These are phyloP conservation scores for Diadegma fenestrale DNA, from an alignment of 2,888 invertebrate genomes.

Conservation along the genomic window DNA sequence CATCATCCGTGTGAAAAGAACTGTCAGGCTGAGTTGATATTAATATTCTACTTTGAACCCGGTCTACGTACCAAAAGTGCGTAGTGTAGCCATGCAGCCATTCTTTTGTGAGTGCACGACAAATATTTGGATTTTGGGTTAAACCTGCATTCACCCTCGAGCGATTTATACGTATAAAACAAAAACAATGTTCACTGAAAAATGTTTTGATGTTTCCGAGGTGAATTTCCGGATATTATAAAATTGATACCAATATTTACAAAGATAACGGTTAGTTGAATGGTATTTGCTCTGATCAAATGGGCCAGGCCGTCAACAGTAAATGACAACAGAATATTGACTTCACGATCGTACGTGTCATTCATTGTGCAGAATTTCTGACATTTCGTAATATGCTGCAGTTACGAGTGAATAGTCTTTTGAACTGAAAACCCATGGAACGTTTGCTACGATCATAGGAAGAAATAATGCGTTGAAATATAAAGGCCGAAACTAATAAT, in stretches of 20 bases:
- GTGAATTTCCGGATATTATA: not conserved
- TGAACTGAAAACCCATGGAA: not conserved
- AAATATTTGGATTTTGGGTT: constrained; percentile 51
- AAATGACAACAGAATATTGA: not conserved
- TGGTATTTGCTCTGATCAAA: not conserved
- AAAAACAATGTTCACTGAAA: not conserved
- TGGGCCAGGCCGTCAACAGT: not conserved
- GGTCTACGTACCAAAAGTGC: constrained; percentile 44
- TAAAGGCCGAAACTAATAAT: not conserved
- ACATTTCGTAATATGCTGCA: not conserved
- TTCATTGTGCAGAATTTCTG: not conserved
- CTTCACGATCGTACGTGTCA: not conserved
- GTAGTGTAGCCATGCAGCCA: not conserved
- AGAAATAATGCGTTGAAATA: not conserved
- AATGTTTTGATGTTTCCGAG: not conserved
- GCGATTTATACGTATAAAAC: not conserved
- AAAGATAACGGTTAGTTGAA: not conserved
- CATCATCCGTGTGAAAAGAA: constrained; percentile 60
- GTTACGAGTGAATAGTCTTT: not conserved
- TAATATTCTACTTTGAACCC: constrained; percentile 68
- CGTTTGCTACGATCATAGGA: not conserved
- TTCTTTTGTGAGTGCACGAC: constrained; percentile 1
- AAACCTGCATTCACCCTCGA: not conserved
- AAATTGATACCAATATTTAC: not conserved
- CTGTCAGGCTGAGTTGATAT: constrained; percentile 67